Evolutionary conservation across 37 sponge, comb jelly and placozoan species (phyloP), one percentile per base, ranked within the genome.

Genomic region (Eunapius fragilis): DNA sequence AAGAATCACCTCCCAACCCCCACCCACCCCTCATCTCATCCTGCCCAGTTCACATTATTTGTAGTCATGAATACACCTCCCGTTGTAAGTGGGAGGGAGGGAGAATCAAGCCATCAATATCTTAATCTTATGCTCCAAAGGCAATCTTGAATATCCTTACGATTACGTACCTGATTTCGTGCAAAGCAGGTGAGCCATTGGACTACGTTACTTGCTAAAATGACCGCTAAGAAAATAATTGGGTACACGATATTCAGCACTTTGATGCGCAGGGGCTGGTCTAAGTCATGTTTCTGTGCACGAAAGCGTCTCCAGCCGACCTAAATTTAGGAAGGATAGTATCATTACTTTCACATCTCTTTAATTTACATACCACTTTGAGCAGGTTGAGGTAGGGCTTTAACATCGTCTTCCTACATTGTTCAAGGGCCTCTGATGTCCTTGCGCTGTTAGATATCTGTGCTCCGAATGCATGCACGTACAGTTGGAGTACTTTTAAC

Each of bases 391-490:
- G 85, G 71, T 88, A 94, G 0, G 86, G 89, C 23, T 78, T 85
- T 4, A 94, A 80, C 26, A 94, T 89, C 2, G 89, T 88, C 78
- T 79, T 91, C 75, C 85, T 91, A 78, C 95, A 94, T 17, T 78
- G 73, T 35, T 83, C 79, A 17, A 94, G 87, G 24, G 91, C 92
- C 69, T 86, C 70, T 25, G 87, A 78, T 13, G 86, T 86, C 58
- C 22, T 19, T 11, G 17, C 58, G 14, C 22, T 58, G 22, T 58
- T 17, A 17, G 58, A 58, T 58, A 58, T 11, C 58, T 58, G 22
- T 17, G 14, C 58, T n/a, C n/a, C n/a, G n/a, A n/a, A n/a, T n/a
- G n/a, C n/a, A n/a, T n/a, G n/a, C n/a, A n/a, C n/a, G n/a, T n/a
- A n/a, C n/a, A n/a, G n/a, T 41, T 9, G 41, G 41, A 3, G 3